Percentiles rank a stretch among this genome's conserved stretches.
Conservation (phyloP, 1,140 invertebrate genomes). For the Caenorhabditis latens region DNA sequence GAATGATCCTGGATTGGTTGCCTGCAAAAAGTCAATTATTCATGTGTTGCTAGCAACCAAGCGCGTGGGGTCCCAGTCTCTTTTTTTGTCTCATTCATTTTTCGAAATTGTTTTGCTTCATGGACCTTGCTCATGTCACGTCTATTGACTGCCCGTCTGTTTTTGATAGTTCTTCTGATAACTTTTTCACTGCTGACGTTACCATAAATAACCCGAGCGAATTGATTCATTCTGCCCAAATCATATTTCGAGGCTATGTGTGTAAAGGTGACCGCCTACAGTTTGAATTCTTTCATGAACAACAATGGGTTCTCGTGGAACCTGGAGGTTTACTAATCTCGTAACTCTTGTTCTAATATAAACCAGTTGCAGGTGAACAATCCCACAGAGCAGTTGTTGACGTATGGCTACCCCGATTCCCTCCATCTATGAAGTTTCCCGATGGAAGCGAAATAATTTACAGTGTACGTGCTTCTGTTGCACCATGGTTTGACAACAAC, state of each 20-base stretch:
- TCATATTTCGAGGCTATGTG: slow-evolving; percentile 61
- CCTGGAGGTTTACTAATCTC: slow-evolving; percentile 3
- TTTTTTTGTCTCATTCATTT: slow-evolving; percentile 34
- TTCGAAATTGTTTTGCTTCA: background rate
- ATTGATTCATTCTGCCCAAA: slow-evolving; percentile 56
- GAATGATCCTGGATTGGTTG: slow-evolving; percentile 98
- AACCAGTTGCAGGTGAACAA: slow-evolving; percentile 18
- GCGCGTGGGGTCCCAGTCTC: background rate
- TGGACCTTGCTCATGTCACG: slow-evolving; percentile 1
- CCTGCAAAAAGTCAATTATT: slow-evolving; percentile 81
- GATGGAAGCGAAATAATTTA: slow-evolving; percentile 61
- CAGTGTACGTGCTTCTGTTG: slow-evolving; percentile 58
- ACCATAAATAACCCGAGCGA: slow-evolving; percentile 57
- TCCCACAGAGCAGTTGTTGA: slow-evolving; percentile 57
- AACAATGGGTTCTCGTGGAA: slow-evolving; percentile 63
- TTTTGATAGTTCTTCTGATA: slow-evolving; percentile 61
- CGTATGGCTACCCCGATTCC: slow-evolving; percentile 66
- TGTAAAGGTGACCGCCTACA: slow-evolving; percentile 51
- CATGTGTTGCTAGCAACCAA: slow-evolving; percentile 54
- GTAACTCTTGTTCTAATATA: background rate
- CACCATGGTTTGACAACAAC: slow-evolving; percentile 63
- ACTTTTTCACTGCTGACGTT: slow-evolving; percentile 62
- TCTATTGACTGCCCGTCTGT: slow-evolving; percentile 11
- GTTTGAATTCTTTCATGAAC: slow-evolving; percentile 67
- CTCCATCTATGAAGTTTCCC: slow-evolving; percentile 60